These are phyloP conservation scores for Andrena minutula DNA, from an alignment of 2,888 invertebrate genomes.

Conservation along the genomic window DNA sequence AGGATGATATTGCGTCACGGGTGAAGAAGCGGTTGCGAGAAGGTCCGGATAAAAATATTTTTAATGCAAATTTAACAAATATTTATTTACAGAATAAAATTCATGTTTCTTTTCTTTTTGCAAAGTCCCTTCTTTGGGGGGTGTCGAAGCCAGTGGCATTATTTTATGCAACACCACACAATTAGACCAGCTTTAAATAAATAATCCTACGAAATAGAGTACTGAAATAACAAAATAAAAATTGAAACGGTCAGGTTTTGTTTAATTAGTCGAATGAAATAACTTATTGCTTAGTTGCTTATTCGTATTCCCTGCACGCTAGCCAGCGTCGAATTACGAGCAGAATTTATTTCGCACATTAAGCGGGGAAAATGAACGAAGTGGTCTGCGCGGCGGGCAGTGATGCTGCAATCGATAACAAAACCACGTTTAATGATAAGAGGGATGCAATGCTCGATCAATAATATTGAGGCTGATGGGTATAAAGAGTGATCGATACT, in stretches of 20 bases:
- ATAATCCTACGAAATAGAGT: too few species aligned
- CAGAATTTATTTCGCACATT: slow-evolving; percentile 50
- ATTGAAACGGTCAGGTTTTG: not conserved
- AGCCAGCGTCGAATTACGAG: slow-evolving; percentile 11
- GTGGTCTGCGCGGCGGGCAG: slow-evolving; percentile 7
- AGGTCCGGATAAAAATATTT: too few species aligned
- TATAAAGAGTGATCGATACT: not conserved
- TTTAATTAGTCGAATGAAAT: not conserved
- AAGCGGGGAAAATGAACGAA: slow-evolving; percentile 28
- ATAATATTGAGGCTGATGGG: not conserved
- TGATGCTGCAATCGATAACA: slow-evolving; percentile 45
- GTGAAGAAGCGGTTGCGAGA: too few species aligned
- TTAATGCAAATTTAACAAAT: too few species aligned
- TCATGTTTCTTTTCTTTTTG: too few species aligned
- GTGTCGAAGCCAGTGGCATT: too few species aligned
- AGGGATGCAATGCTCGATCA: not conserved
- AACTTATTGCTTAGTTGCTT: not conserved
- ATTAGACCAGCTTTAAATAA: too few species aligned
- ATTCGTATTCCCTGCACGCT: slow-evolving; percentile 27
- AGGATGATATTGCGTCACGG: not conserved
- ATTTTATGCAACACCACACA: too few species aligned
- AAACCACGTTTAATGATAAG: slow-evolving; percentile 9
- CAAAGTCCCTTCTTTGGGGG: too few species aligned
- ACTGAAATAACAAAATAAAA: too few species aligned
- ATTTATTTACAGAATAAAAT: too few species aligned